These are phyloP conservation scores for Nowickia ferox DNA, from an alignment of 2,888 invertebrate species.

Conservation along the genomic window DNA sequence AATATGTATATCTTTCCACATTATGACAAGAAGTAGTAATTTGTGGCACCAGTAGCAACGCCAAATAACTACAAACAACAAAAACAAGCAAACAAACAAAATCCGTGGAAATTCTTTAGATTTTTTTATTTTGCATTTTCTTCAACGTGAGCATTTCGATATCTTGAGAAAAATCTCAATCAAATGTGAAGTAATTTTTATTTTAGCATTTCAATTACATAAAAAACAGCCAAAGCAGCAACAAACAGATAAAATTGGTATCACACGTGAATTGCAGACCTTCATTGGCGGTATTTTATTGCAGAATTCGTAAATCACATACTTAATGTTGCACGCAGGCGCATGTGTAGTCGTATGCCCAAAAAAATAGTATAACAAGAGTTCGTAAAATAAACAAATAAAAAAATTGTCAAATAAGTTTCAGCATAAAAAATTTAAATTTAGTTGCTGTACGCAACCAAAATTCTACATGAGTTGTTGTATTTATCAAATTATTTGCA, in stretches of 20 bases:
- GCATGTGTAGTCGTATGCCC: conserved; percentile 18
- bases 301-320: conserved; percentile 62
- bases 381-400: not conserved
- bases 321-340: conserved; percentile 51
- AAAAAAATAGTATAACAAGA: not conserved
- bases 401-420: conserved; percentile 40
- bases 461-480: conserved; percentile 8
- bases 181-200: conserved; percentile 46
- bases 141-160: conserved; percentile 40
- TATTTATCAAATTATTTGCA: conserved; percentile 42
- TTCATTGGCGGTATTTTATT: conserved; percentile 65
- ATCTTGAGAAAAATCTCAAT: conserved; percentile 66
- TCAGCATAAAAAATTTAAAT: conserved; percentile 15
- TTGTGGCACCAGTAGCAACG: conserved; percentile 58
- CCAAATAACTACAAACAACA: conserved; percentile 3
- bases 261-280: conserved; percentile 71
- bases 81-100: conserved; percentile 1
- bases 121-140: conserved; percentile 39
- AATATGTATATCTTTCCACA: conserved; percentile 55
- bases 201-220: conserved; percentile 49
- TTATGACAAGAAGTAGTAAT: conserved; percentile 34
- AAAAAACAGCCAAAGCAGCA: conserved; percentile 27
- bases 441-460: not conserved
- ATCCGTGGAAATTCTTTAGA: conserved; percentile 36
- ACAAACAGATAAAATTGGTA: conserved; percentile 45